Percentiles rank a stretch among this genome's conserved stretches.
Evolutionary conservation across 2,797 vertebrate genomes (phyloP).

Genomic region (Leucoraja ocellata): DNA sequence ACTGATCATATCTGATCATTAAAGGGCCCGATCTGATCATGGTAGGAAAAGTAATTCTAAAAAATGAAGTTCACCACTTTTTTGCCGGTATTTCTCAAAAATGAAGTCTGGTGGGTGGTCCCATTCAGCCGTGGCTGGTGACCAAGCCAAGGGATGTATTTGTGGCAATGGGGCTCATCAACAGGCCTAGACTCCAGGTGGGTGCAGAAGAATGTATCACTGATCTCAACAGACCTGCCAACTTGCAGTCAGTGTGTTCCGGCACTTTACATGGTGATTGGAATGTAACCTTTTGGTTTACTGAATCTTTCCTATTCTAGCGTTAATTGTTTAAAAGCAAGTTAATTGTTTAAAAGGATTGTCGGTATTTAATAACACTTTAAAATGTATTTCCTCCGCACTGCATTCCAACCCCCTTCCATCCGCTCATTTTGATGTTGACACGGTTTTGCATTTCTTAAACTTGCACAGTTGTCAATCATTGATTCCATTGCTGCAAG

Average conservation of each 20-base stretch:
- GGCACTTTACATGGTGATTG: neutral
- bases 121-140: too few relatives aligned
- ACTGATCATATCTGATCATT: too few relatives aligned
- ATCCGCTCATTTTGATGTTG: neutral
- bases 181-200: too few relatives aligned
- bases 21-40: too few relatives aligned
- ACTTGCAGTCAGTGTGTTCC: neutral
- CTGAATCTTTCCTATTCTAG: neutral
- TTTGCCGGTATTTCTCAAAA: too few relatives aligned
- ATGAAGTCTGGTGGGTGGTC: too few relatives aligned
- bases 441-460: neutral
- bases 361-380: neutral
- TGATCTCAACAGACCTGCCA: too few relatives aligned
- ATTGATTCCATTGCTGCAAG: neutral
- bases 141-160: too few relatives aligned
- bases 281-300: neutral
- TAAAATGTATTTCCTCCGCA: neutral
- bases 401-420: neutral
- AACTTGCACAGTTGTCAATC: neutral
- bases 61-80: too few relatives aligned
- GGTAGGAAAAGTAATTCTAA: too few relatives aligned
- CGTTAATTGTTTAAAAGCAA: neutral
- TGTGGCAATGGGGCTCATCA: too few relatives aligned
- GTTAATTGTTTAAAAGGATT: neutral
- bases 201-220: too few relatives aligned